Percentiles rank a stretch among this genome's conserved stretches.
These are phyloP conservation scores for Pseudomyrmex dendroicus DNA, from an alignment of 1,140 invertebrate species.

Conservation along the genomic window DNA sequence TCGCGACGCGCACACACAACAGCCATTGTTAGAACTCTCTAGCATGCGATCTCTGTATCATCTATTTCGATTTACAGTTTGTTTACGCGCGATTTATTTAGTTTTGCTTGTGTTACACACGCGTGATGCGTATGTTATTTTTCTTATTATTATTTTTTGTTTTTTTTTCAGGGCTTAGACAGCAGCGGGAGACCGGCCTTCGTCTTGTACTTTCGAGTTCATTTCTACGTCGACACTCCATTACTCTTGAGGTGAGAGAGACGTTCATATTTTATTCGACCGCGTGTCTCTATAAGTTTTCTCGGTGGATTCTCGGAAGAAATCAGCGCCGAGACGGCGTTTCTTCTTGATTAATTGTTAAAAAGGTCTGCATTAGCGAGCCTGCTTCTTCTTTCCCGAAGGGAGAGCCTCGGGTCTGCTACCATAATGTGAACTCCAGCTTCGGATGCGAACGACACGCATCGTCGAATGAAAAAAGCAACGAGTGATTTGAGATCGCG, in stretches of 20 bases:
- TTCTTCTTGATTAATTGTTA: neutral
- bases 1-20: neutral
- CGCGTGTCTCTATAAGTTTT: neutral
- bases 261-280: neutral
- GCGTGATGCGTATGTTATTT: too few relatives aligned
- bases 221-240: constrained; percentile 97
- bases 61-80: neutral
- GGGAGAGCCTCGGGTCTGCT: too few relatives aligned
- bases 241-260: constrained; percentile 89
- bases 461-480: neutral
- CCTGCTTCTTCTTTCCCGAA: too few relatives aligned
- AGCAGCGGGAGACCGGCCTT: constrained; percentile 94
- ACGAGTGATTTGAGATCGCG: neutral
- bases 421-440: too few relatives aligned
- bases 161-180: constrained; percentile 92
- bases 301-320: neutral
- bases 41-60: neutral
- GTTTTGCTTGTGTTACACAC: too few relatives aligned
- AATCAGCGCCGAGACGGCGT: neutral
- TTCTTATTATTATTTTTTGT: neutral
- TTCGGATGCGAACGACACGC: too few relatives aligned
- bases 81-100: neutral
- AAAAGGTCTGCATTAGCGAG: too few relatives aligned
- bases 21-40: neutral
- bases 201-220: constrained; percentile 96